A percentile compares a stretch with the other conserved stretches of the same genome.
Evolutionary conservation across 2,113 vertebrate genomes (phyloP).

Genomic region (Lepus europaeus): DNA sequence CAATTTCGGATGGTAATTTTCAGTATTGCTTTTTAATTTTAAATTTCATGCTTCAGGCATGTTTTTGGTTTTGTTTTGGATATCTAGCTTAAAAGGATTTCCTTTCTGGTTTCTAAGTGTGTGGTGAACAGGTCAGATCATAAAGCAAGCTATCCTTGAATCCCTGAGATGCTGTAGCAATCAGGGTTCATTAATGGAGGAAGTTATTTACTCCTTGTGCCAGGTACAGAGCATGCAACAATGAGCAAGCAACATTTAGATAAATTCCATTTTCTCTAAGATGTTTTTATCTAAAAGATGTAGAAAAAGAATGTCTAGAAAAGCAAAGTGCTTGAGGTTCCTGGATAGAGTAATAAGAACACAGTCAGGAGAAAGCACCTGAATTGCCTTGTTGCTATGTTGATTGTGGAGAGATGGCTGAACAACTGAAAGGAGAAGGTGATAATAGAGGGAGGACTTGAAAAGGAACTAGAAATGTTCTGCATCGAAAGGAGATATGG

Average conservation of each 20-base stretch:
- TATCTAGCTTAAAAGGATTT: not conserved
- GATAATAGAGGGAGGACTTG: not conserved
- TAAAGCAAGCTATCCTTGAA: not conserved
- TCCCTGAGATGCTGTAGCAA: not conserved
- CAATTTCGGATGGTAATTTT: not conserved
- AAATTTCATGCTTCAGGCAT: not conserved
- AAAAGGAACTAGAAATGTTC: not conserved
- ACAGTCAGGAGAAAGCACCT: not conserved
- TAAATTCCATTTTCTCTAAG: not conserved
- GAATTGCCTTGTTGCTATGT: not conserved
- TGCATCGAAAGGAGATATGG: not conserved
- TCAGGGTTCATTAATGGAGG: not conserved
- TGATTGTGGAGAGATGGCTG: fast-evolving
- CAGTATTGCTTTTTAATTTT: not conserved
- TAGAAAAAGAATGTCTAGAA: not conserved
- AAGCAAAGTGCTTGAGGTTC: not conserved
- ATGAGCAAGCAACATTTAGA: not conserved
- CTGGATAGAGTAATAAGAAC: not conserved
- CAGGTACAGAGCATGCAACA: not conserved
- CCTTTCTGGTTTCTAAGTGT: not conserved
- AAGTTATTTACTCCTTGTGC: not conserved
- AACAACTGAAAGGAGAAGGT: not conserved
- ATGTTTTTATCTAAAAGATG: not conserved
- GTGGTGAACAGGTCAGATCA: not conserved
- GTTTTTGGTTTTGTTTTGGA: not conserved